Base-by-base conservation (phyloP, 2,113 vertebrate genomes). In the Ammodytes marinus region DNA sequence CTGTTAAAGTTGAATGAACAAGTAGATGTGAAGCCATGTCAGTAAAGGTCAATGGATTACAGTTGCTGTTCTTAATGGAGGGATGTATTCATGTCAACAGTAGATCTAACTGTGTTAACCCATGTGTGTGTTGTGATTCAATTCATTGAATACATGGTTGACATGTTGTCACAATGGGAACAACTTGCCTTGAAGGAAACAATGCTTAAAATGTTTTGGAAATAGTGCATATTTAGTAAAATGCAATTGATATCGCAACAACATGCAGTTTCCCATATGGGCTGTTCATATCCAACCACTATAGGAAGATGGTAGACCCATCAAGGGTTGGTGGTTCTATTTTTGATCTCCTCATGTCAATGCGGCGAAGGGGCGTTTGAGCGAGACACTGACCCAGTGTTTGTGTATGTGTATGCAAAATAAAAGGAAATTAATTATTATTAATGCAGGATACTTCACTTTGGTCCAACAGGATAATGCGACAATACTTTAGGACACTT, bases 401-500 rank as follows among this genome's bases (percentile, higher is more conserved):
- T 6, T 35, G 45, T 66, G 27, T 27, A 27, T 27, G 27, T 27
- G 14, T 9, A 1, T 42, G 13, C 39, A 27, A 65, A 14, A 27
- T 27, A 27, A 27, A n/a, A 43, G 8, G 3, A 39, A 49, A 17
- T 27, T 14, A 47, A 71, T 58, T 6, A 42, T 11, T 9, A 49
- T 37, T 8, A 52, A 27, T 27, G 6, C 47, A 19, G 4, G 37
- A 2, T 45, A 15, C 8, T 72, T 61, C 4, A 68, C 6, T 69
- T 59, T 58, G 40, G 15, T 64, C 14, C 5, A n/a, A 43, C 53
- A 64, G 61, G 52, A 79, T 40, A 39, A 12, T 40, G 1, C 68
- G 17, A 53, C 59, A 43, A 79, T 52, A 61, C 27, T 27, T n/a
- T 3, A 19, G 55, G 53, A 52, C 15, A 58, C 53, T 66, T 74